A percentile compares a stretch with the other conserved stretches of the same genome.
Evolutionary conservation across 2,888 invertebrate species (phyloP).

Genomic region (Calameuta filiformis): DNA sequence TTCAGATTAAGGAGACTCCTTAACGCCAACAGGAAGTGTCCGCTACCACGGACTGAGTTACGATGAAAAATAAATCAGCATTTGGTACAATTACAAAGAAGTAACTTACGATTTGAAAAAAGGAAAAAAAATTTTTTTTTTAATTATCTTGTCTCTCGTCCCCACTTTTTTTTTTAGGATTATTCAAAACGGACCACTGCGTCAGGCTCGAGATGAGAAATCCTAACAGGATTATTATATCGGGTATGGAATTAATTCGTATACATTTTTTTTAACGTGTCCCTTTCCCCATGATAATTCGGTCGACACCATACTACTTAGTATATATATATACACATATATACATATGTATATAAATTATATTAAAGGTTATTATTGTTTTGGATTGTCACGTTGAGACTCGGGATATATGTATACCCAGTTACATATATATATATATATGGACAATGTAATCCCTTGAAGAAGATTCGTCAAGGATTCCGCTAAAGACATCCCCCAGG

Average conservation of each 20-base stretch:
- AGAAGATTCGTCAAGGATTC: neutral
- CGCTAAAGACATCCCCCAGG: neutral
- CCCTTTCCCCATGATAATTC: neutral
- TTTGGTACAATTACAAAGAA: neutral
- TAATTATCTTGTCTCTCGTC: neutral
- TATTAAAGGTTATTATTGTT: neutral
- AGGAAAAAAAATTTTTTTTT: neutral
- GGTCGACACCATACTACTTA: neutral
- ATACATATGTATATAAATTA: neutral
- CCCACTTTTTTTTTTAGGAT: neutral
- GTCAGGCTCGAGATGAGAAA: neutral
- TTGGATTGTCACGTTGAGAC: neutral
- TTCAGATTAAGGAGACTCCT: neutral
- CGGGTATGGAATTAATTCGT: neutral
- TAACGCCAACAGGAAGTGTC: neutral
- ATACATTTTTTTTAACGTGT: neutral
- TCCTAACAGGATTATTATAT: neutral
- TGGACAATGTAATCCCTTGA: neutral
- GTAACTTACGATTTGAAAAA: neutral
- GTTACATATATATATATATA: neutral
- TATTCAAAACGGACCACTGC: neutral
- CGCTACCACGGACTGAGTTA: neutral
- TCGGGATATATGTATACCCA: neutral
- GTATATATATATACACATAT: neutral
- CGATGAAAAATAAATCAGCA: neutral